A percentile compares a stretch with the other conserved stretches of the same genome.
Evolutionary conservation across 2,113 vertebrate species (phyloP).

Genomic region (Brachypteracias leptosomus): DNA sequence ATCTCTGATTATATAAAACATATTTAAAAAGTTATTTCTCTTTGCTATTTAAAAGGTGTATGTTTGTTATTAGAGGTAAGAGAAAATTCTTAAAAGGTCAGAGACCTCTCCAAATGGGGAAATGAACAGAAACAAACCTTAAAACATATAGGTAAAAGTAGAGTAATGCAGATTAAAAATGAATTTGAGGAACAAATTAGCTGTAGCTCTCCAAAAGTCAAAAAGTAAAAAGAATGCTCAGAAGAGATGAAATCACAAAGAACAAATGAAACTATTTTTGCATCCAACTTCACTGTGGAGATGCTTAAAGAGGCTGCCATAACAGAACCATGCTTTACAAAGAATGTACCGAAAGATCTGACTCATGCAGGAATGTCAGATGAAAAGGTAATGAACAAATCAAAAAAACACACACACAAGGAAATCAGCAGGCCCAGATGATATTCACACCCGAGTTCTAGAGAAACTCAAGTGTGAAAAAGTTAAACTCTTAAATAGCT

Average conservation of each 20-base stretch:
- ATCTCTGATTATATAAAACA: constrained; percentile 10
- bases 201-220: not conserved
- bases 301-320: not conserved
- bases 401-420: not conserved
- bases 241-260: not conserved
- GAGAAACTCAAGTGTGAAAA: constrained; percentile 2
- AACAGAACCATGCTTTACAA: not conserved
- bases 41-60: not conserved
- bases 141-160: not conserved
- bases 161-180: not conserved
- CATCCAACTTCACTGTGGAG: not conserved
- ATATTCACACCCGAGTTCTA: not conserved
- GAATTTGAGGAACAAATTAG: not conserved
- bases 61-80: not conserved
- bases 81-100: not conserved
- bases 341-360: not conserved
- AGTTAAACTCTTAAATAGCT: constrained; percentile 1
- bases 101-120: not conserved
- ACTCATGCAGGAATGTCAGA: not conserved
- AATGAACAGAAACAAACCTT: not conserved
- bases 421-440: not conserved
- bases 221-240: not conserved
- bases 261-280: not conserved
- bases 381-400: not conserved
- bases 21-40: not conserved